phyloP scores from a whole-genome alignment of 2,113 vertebrate genomes.

The Pygoscelis adeliae region DNA sequence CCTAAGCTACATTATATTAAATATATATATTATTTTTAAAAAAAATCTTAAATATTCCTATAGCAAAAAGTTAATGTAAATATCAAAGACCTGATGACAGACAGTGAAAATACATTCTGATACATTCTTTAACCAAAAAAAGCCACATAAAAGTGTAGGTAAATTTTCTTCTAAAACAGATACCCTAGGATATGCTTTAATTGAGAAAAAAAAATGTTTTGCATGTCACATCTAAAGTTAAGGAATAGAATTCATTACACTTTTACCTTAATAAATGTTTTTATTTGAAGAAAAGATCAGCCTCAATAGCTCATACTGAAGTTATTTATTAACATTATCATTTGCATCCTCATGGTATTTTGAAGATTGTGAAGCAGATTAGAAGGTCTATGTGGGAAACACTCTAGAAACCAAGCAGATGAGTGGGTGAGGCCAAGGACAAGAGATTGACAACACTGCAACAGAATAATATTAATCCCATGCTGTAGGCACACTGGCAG shows the following conservation, averaged over 20 bases:
- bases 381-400: background rate
- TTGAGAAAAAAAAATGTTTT: background rate
- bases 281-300: background rate
- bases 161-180: background rate
- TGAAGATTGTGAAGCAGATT: background rate
- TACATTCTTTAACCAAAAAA: background rate
- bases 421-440: background rate
- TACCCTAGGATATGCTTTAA: background rate
- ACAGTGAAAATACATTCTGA: background rate
- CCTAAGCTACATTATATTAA: background rate
- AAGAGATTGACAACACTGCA: background rate
- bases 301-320: background rate
- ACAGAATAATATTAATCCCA: background rate
- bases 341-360: background rate
- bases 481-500: background rate
- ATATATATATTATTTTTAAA: background rate
- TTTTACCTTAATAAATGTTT: background rate
- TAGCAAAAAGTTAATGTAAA: background rate
- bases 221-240: background rate
- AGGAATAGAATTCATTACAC: background rate
- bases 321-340: background rate
- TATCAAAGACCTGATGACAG: background rate
- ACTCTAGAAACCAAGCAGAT: background rate
- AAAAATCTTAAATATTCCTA: background rate
- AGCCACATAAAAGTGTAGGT: accelerated